Percentiles rank a stretch among this genome's conserved stretches.
These are phyloP conservation scores for Bombus vancouverensis DNA, from an alignment of 1,140 invertebrate species.

Conservation along the genomic window DNA sequence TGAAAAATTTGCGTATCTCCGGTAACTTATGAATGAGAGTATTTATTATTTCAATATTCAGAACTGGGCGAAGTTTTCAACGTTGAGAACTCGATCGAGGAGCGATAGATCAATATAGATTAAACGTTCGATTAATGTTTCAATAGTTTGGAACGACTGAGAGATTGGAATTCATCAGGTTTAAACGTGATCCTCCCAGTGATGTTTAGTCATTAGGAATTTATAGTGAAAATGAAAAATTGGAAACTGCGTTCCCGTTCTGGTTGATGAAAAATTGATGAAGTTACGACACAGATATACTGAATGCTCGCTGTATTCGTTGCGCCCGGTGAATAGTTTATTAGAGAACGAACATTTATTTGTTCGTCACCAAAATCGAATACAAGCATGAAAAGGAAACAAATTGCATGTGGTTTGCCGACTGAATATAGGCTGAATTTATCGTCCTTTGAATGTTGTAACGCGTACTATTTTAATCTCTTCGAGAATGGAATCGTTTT, in stretches of 20 bases:
- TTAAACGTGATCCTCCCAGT: background rate
- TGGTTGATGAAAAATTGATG: background rate
- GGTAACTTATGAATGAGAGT: no score
- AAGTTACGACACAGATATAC: background rate
- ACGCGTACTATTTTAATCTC: background rate
- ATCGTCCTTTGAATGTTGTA: background rate
- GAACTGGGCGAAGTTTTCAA: no score
- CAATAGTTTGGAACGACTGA: background rate
- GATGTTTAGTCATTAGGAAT: background rate
- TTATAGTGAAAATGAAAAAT: background rate
- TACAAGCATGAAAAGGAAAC: background rate
- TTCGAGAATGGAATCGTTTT: background rate
- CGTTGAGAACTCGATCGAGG: background rate
- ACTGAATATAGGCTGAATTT: background rate
- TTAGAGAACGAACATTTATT: background rate
- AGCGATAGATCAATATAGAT: background rate
- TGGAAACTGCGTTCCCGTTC: background rate
- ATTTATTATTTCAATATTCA: no score
- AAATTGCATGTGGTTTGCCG: background rate
- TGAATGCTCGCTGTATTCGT: background rate
- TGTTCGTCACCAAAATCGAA: background rate
- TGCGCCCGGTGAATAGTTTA: background rate
- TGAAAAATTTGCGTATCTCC: no score
- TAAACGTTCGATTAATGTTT: background rate
- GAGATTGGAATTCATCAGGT: background rate